Percentiles rank a stretch among this genome's conserved stretches.
phyloP scores from a whole-genome alignment of 2,113 vertebrate genomes.

The Hiodon alosoides region DNA sequence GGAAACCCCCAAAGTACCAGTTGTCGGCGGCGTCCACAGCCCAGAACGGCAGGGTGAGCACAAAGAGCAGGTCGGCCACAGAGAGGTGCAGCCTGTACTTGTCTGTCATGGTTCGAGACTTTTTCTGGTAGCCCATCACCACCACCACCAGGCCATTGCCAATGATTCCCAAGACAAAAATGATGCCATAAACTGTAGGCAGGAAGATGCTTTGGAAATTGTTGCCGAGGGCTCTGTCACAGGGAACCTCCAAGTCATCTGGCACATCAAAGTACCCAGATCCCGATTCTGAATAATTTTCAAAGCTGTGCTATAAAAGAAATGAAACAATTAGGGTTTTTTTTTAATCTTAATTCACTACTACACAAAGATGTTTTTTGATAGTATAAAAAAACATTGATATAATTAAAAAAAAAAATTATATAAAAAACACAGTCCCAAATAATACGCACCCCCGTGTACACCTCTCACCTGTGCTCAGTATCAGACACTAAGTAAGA shows the following conservation, averaged over 20 bases:
- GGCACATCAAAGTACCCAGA: conserved; percentile 55
- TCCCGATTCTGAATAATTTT: conserved; percentile 55
- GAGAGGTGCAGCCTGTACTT: conserved; percentile 95
- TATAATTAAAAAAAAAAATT: neutral
- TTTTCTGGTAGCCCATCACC: conserved; percentile 97
- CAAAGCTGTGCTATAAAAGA: conserved; percentile 43
- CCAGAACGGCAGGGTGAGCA: conserved; percentile 94
- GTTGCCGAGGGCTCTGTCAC: conserved; percentile 54
- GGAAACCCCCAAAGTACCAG: conserved; percentile 83
- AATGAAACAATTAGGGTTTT: neutral
- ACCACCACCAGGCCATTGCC: conserved; percentile 90
- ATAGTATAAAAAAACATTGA: neutral
- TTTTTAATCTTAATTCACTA: neutral
- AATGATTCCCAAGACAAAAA: conserved; percentile 82
- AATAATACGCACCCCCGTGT: too few relatives aligned
- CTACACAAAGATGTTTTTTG: neutral
- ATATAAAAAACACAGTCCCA: neutral
- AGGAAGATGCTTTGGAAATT: conserved; percentile 85
- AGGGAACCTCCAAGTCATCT: conserved; percentile 63
- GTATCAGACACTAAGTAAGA: too few relatives aligned
- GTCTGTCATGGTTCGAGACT: conserved; percentile 89
- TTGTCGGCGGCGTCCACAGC: conserved; percentile 79
- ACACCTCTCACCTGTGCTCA: too few relatives aligned
- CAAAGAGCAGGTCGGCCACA: conserved; percentile 88
- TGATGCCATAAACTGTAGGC: conserved; percentile 83